These are phyloP conservation scores for Seira musarum DNA, from an alignment of 2,888 invertebrate species.

Conservation along the genomic window DNA sequence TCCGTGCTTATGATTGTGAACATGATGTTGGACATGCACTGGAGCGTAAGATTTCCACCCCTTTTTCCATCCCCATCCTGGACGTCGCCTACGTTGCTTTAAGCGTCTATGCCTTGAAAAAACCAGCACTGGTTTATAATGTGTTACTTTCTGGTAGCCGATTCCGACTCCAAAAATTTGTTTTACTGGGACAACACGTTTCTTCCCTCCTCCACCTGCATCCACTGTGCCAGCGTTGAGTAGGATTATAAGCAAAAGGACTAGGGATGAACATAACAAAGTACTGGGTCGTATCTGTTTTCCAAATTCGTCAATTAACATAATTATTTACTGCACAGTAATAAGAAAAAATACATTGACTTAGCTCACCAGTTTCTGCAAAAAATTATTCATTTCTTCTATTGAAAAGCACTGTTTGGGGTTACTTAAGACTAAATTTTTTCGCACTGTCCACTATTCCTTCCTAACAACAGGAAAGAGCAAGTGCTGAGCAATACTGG, in stretches of 20 bases:
- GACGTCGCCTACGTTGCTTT: conserved; percentile 18
- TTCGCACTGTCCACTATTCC: not conserved
- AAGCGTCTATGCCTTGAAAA: conserved; percentile 30
- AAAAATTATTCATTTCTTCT: conserved; percentile 5
- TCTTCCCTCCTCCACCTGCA: not conserved
- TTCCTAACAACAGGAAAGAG: too few relatives aligned
- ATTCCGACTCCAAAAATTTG: conserved; percentile 51
- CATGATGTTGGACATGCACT: conserved; percentile 22
- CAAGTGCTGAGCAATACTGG: too few relatives aligned
- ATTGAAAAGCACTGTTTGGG: not conserved
- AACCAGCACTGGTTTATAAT: conserved; percentile 48
- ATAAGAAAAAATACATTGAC: not conserved
- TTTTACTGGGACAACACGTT: conserved; percentile 27
- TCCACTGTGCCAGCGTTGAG: not conserved
- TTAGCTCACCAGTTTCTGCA: not conserved
- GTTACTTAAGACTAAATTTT: not conserved
- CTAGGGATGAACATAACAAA: conserved; percentile 28
- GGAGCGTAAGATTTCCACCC: conserved; percentile 23
- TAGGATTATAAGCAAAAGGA: conserved; percentile 9
- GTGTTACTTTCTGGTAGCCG: conserved; percentile 49
- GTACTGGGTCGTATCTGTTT: conserved; percentile 32
- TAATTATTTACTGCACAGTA: too few relatives aligned
- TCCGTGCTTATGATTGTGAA: conserved; percentile 27
- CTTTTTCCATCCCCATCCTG: conserved; percentile 31
- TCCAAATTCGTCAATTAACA: too few relatives aligned